Evolutionary conservation across 92 coral and sea anemone species (phyloP).

Genomic region (Epizoanthus rinbou): DNA sequence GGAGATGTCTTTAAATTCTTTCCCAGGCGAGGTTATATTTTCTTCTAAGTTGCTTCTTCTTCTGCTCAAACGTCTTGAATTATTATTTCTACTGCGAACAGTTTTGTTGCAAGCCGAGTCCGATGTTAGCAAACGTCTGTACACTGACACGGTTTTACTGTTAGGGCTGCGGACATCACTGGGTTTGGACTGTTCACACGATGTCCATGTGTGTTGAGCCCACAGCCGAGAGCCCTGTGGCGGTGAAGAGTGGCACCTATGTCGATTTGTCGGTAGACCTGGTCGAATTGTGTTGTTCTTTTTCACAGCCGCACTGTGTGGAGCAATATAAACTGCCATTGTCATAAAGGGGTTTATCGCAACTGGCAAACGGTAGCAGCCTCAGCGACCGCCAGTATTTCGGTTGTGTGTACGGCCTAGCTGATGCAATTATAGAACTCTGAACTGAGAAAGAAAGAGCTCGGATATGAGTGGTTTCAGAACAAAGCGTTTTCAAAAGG

Average conservation of each 20-base stretch:
- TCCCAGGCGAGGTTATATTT: background rate
- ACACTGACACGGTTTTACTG: background rate
- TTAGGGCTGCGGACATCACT: background rate
- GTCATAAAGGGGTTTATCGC: background rate
- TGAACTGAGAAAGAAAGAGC: background rate
- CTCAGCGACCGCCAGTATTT: background rate
- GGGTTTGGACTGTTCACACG: background rate
- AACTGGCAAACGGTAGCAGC: background rate
- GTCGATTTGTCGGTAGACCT: background rate
- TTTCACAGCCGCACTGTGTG: background rate
- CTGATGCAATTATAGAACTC: too few relatives aligned
- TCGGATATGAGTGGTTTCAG: background rate
- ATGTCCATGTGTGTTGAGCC: conserved; percentile 5
- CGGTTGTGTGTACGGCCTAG: background rate
- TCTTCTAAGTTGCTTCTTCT: background rate
- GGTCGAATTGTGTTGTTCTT: background rate
- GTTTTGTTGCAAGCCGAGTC: background rate
- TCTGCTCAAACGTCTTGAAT: background rate
- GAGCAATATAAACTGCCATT: background rate
- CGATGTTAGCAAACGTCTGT: background rate
- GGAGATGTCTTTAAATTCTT: background rate
- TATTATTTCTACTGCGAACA: background rate
- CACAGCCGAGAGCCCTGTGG: background rate
- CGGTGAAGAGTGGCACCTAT: background rate
- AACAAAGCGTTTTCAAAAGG: background rate